Conservation (phyloP, 2,113 vertebrate genomes). For the Sapajus apella region DNA sequence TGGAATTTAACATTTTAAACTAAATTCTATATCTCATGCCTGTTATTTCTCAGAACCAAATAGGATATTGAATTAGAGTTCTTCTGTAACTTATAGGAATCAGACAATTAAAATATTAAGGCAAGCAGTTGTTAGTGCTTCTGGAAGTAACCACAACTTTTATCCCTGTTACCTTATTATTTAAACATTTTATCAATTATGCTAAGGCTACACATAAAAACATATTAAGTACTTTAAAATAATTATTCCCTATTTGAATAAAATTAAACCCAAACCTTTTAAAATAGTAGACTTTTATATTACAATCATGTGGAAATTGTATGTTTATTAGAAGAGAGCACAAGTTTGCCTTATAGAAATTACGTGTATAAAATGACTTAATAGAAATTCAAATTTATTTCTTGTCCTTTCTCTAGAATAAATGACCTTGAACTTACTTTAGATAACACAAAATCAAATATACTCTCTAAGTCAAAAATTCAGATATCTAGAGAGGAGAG, state of each 20-base stretch:
- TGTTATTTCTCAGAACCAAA: background rate
- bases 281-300: slow-evolving; percentile 35
- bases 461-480: background rate
- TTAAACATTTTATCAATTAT: background rate
- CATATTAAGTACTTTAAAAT: background rate
- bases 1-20: background rate
- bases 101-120: background rate
- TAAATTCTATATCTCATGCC: background rate
- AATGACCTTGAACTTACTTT: background rate
- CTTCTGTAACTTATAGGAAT: background rate
- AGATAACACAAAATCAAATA: slow-evolving; percentile 22
- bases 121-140: background rate
- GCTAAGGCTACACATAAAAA: background rate
- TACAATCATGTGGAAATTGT: background rate
- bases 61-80: background rate
- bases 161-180: background rate
- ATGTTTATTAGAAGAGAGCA: background rate
- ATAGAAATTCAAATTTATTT: slow-evolving; percentile 35
- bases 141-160: background rate
- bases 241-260: slow-evolving; percentile 11
- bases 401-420: background rate
- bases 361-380: slow-evolving; percentile 10
- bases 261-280: background rate
- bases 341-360: background rate
- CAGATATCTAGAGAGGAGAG: background rate